Evolutionary conservation across 2,113 vertebrate species (phyloP), one percentile per base, ranked within the genome.

Genomic region (Dicaeum eximium): DNA sequence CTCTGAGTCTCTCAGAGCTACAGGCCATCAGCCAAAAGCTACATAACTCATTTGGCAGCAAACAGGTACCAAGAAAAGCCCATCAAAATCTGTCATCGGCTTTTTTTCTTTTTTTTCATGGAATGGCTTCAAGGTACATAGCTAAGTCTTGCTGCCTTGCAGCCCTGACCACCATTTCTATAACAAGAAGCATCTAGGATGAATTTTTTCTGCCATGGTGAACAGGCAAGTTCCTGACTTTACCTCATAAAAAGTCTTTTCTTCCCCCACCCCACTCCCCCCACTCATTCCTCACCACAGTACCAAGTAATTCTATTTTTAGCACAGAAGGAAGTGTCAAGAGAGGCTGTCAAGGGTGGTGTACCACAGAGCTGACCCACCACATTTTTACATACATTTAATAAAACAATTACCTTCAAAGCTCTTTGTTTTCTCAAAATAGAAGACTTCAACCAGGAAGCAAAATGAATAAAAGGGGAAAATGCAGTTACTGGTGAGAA

Each of bases 341-440:
- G 81, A 81, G 51, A 93, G 14, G n/a, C 40, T 73, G 47, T 90
- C 78, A 90, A 91, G 48, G 35, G 57, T 64, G 38, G 64, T 40
- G 22, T 60, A 79, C 23, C 56, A 70, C 71, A 81, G 42, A 92
- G 50, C 60, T 91, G 80, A 93, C 83, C 92, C 80, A 87, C 73
- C 23, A 71, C 58, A 37, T 73, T 67, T 80, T 72, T 48, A 57
- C 38, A 45, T 65, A 86, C 11, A 38, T 85, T 89, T 85, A 91
- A 85, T 87, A 65, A 91, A 86, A 53, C 40, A 67, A 72, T 91
- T 85, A 31, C 56, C 42, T 82, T 94, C 58, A 72, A 79, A 38
- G 48, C 4, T 87, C 50, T 93, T 86, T 86, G 47, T 90, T 93
- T 95, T 92, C 86, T 77, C 42, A 75, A 75, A 90, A 81, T 38